These are phyloP conservation scores for Takifugu flavidus DNA, from an alignment of 2,113 vertebrate species.

Conservation along the genomic window DNA sequence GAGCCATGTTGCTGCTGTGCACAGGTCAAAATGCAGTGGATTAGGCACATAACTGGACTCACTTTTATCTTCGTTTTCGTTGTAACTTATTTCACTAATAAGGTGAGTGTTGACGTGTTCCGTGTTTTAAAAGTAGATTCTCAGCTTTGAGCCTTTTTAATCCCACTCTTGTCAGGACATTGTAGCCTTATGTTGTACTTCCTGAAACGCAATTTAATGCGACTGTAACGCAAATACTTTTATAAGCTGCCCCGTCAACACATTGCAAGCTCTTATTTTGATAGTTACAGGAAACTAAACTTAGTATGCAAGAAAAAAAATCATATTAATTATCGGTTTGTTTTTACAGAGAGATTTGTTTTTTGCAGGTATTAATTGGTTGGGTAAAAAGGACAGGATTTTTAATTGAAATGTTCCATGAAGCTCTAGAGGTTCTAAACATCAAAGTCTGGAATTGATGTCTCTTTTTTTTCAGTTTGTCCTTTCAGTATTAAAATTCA, in stretches of 20 bases:
- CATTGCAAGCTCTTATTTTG: too few relatives aligned
- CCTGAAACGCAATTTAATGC: too few relatives aligned
- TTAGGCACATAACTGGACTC: constrained; percentile 43
- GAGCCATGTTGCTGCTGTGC: constrained; percentile 34
- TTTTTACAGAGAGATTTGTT: too few relatives aligned
- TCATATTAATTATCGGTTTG: too few relatives aligned
- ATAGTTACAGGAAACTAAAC: too few relatives aligned
- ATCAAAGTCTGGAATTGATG: background rate
- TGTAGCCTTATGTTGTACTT: too few relatives aligned
- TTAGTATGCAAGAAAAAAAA: too few relatives aligned
- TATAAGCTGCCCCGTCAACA: too few relatives aligned
- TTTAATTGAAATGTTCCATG: background rate
- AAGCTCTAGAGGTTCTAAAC: background rate
- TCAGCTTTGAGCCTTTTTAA: background rate
- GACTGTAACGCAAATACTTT: too few relatives aligned
- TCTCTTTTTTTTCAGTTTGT: constrained; percentile 85
- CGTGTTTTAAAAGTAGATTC: background rate
- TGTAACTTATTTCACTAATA: constrained; percentile 74
- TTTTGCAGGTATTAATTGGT: too few relatives aligned
- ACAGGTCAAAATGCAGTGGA: constrained; percentile 63
- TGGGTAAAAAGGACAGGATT: too few relatives aligned
- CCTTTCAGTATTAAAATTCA: constrained; percentile 93
- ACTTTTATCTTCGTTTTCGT: constrained; percentile 67
- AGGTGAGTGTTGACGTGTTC: constrained; percentile 57
- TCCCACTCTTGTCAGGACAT: background rate